These are phyloP conservation scores for Epinotia bilunana DNA, from an alignment of 2,888 invertebrate genomes.

Conservation along the genomic window DNA sequence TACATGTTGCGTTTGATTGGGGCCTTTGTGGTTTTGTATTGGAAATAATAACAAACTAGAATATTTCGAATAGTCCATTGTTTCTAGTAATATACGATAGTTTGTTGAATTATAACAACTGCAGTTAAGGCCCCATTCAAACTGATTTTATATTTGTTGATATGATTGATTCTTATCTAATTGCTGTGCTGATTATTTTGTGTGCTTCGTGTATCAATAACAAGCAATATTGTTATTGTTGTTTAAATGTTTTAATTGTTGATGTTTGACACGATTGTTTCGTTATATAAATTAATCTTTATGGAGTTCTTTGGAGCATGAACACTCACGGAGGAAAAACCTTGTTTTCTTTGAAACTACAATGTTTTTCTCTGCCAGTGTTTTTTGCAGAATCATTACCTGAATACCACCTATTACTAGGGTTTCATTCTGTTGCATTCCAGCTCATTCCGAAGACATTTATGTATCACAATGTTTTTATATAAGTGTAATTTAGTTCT, in stretches of 20 bases:
- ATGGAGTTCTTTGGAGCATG: background rate
- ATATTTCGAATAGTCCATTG: no score
- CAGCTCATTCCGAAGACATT: background rate
- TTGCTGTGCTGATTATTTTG: constrained; percentile 28
- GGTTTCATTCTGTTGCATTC: background rate
- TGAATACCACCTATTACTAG: background rate
- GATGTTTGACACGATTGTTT: constrained; percentile 24
- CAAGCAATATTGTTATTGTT: constrained; percentile 42
- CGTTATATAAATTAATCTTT: constrained; percentile 12
- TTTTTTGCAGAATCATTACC: background rate
- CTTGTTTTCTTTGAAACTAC: no score
- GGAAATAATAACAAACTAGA: background rate
- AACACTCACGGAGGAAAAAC: no score
- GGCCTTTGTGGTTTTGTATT: background rate
- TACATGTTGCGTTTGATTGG: constrained; percentile 22
- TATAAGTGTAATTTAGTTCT: constrained; percentile 8
- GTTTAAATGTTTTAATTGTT: constrained; percentile 41
- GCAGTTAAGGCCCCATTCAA: constrained; percentile 14
- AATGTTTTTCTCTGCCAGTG: background rate
- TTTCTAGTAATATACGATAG: background rate
- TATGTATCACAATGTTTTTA: constrained; percentile 13
- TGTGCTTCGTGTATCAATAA: constrained; percentile 30
- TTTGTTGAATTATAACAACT: constrained; percentile 5
- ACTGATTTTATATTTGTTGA: constrained; percentile 29
- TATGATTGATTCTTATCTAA: constrained; percentile 30